Evolutionary conservation across 2,888 invertebrate species (phyloP), one percentile per base, ranked within the genome.

Genomic region (Chrysolina americana): DNA sequence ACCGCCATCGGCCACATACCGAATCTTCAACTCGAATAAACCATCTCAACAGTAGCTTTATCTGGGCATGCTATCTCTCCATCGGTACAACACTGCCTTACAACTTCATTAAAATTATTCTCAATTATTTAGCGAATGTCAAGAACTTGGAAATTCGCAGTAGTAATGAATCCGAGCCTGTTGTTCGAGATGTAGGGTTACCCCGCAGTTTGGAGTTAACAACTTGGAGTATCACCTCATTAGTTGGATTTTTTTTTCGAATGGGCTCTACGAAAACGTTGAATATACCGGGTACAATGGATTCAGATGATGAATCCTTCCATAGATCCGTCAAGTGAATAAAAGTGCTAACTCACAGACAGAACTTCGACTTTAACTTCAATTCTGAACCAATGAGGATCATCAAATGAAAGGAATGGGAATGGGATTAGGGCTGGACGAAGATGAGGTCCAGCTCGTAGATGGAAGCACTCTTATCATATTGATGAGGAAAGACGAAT

Each of bases 101-200:
- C 81, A 80, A 80, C 82, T 82, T 82, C 81, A 82, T 81, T 82
- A 82, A 80, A 80, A 78, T 76, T 76, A 80, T 76, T 76, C 71
- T 64, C 77, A 76, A 78, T 78, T 78, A 75, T 77, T 75, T 72
- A 41, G n/a, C 53, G 53, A 68, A 53, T 68, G 76, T 28, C 28
- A 19, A 36, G 59, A 36, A 59, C 59, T 59, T 36, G 59, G 36
- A 28, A 59, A 59, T 59, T 13, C 23, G 28, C 23, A 23, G 59
- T 28, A 15, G 36, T n/a, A 59, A 59, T 59, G 59, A 28, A 59
- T 15, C 36, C 15, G 59, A 28, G 36, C 13, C 53, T 53, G 11
- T 23, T 53, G 53, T 53, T 59, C 17, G 59, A 59, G 36, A 4
- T 11, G 23, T 28, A 28, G n/a, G 15, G 23, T 15, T 23, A 59